These are phyloP conservation scores for Edolisoma coerulescens DNA, from an alignment of 2,113 vertebrate genomes.

Conservation along the genomic window DNA sequence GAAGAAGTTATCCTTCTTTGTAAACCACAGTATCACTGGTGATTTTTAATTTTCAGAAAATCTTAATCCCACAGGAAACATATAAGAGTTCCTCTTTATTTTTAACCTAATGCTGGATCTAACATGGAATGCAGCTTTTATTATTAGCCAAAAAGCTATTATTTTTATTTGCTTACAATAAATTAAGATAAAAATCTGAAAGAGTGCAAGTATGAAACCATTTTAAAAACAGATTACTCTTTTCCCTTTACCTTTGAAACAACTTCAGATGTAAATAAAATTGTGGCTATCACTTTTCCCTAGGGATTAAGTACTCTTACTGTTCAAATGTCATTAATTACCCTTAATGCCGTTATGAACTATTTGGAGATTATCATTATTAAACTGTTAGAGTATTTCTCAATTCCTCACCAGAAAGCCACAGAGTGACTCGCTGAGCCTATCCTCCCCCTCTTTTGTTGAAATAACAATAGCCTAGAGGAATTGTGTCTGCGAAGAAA, in stretches of 20 bases:
- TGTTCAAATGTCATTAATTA: slow-evolving; percentile 68
- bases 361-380: slow-evolving; percentile 67
- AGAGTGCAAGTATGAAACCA: slow-evolving; percentile 4
- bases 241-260: slow-evolving; percentile 15
- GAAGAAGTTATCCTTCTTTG: slow-evolving; percentile 46
- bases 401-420: slow-evolving; percentile 65
- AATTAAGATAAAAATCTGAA: slow-evolving; percentile 47
- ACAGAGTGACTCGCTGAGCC: slow-evolving; percentile 36
- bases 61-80: slow-evolving; percentile 61
- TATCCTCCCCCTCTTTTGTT: slow-evolving; percentile 9
- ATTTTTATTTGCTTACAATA: slow-evolving; percentile 54
- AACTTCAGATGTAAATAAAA: slow-evolving; percentile 56
- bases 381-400: slow-evolving; percentile 60
- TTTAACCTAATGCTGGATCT: slow-evolving; percentile 52
- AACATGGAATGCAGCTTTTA: slow-evolving; percentile 50
- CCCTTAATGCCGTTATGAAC: slow-evolving; percentile 62
- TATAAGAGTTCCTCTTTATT: slow-evolving; percentile 59
- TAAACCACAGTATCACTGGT: slow-evolving; percentile 42
- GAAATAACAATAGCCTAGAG: slow-evolving; percentile 63
- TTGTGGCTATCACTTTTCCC: slow-evolving; percentile 34
- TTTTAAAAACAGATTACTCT: not conserved
- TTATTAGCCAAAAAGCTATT: not conserved
- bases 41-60: slow-evolving; percentile 65
- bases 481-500: slow-evolving; percentile 58
- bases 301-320: slow-evolving; percentile 48